Conservation (phyloP, 2,888 invertebrate genomes). For the Rhopalosiphum nymphaeae region DNA sequence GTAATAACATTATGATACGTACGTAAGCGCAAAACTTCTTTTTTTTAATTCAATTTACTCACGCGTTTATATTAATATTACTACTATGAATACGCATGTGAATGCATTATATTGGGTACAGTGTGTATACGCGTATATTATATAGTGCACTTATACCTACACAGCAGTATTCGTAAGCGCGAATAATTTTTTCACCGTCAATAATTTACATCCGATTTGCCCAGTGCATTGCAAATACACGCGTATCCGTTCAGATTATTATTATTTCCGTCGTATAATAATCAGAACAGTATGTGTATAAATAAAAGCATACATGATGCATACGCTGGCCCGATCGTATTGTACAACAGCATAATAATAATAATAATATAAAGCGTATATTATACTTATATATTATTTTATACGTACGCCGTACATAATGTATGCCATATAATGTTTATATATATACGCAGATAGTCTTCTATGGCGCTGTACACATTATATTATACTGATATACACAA, state of each 20-base stretch:
- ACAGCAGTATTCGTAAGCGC: not conserved
- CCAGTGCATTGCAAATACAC: not conserved
- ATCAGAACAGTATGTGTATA: not conserved
- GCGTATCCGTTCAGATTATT: slow-evolving; percentile 39
- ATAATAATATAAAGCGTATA: not conserved
- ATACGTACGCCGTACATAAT: not conserved
- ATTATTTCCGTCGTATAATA: not conserved
- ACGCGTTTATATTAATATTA: not conserved
- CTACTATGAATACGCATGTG: not conserved
- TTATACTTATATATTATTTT: not conserved
- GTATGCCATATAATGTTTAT: not conserved
- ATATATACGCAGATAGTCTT: not conserved
- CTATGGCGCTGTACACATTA: not conserved
- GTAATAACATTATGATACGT: not conserved
- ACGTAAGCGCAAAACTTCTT: not conserved
- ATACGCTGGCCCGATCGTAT: not conserved
- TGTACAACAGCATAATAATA: not conserved
- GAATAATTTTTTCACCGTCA: slow-evolving; percentile 10
- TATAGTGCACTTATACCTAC: not conserved
- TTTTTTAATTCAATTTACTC: not conserved
- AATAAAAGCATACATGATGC: not conserved
- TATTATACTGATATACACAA: slow-evolving; percentile 12
- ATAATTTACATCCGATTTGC: slow-evolving; percentile 8
- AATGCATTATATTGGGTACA: not conserved
- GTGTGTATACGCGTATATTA: too few species aligned